Evolutionary conservation across 2,888 invertebrate species (phyloP).

Genomic region (Piscicola geometra): DNA sequence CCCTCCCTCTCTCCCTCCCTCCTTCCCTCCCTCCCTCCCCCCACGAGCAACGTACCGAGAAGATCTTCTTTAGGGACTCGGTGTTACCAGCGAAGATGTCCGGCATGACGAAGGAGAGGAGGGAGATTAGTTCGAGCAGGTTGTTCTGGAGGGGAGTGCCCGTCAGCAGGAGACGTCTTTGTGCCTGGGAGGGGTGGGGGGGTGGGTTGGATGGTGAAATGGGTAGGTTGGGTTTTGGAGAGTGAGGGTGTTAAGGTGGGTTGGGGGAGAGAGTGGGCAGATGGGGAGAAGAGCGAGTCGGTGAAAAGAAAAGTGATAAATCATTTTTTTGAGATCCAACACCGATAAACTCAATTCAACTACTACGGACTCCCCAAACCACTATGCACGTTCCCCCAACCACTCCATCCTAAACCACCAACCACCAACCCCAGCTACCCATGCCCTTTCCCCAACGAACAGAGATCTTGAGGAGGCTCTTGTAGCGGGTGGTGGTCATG

Average conservation of each 20-base stretch:
- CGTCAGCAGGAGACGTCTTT: conserved; percentile 79
- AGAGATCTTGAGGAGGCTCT: conserved; percentile 78
- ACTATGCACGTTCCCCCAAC: background rate
- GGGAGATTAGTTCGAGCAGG: conserved; percentile 85
- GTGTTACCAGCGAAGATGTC: conserved; percentile 82
- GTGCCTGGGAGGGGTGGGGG: conserved; percentile 58
- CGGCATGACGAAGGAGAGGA: conserved; percentile 92
- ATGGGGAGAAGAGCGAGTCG: too few relatives aligned
- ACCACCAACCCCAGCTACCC: background rate
- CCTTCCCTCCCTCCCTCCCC: background rate
- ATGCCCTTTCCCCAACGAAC: conserved; percentile 56
- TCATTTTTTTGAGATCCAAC: too few relatives aligned
- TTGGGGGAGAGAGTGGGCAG: too few relatives aligned
- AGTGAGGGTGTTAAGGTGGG: too few relatives aligned
- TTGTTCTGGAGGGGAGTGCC: conserved; percentile 96
- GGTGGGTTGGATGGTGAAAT: background rate
- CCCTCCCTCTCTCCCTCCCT: background rate
- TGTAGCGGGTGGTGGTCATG: conserved; percentile 85
- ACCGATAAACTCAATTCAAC: background rate
- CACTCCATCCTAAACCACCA: background rate
- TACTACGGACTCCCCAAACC: background rate
- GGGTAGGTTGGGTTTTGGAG: background rate
- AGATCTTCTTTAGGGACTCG: conserved; percentile 78
- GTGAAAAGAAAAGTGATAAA: background rate
- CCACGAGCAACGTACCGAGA: conserved; percentile 59